Evolutionary conservation across 2,113 vertebrate genomes (phyloP).

Genomic region (Sceloporus undulatus): DNA sequence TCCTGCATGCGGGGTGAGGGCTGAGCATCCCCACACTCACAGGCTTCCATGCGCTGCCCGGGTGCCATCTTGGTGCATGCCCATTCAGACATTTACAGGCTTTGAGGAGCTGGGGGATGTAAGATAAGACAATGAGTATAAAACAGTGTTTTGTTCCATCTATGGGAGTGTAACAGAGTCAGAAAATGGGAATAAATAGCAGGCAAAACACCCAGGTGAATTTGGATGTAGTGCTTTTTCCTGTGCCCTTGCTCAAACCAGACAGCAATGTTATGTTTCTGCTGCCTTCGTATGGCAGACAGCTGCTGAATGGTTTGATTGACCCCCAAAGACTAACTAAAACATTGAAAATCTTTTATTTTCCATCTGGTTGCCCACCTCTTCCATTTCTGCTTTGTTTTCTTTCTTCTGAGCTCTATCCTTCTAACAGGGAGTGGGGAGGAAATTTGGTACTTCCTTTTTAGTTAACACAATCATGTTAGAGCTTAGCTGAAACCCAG

Average conservation of each 20-base stretch:
- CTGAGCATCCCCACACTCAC: no score
- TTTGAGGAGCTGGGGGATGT: no score
- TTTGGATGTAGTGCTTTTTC: not conserved
- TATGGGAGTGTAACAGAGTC: constrained; percentile 13
- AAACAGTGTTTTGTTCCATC: constrained; percentile 7
- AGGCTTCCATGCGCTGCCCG: no score
- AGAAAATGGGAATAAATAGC: constrained; percentile 1
- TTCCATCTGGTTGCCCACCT: not conserved
- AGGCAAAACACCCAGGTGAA: constrained; percentile 24
- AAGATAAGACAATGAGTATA: fast-evolving
- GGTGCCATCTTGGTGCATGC: no score
- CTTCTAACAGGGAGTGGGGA: not conserved
- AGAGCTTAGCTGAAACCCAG: constrained; percentile 39
- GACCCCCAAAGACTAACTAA: constrained; percentile 13
- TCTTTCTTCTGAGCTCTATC: not conserved
- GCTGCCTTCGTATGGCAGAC: not conserved
- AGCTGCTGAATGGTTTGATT: constrained; percentile 1
- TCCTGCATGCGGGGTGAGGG: no score
- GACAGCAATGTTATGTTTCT: not conserved
- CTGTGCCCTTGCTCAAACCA: not conserved
- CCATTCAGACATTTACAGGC: no score
- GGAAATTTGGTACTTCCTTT: constrained; percentile 23
- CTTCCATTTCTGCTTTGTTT: not conserved
- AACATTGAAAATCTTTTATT: not conserved
- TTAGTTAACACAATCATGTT: not conserved